phyloP scores from a whole-genome alignment of 37 sponge, comb jelly and placozoan genomes.

The Ephydatia muelleri region DNA sequence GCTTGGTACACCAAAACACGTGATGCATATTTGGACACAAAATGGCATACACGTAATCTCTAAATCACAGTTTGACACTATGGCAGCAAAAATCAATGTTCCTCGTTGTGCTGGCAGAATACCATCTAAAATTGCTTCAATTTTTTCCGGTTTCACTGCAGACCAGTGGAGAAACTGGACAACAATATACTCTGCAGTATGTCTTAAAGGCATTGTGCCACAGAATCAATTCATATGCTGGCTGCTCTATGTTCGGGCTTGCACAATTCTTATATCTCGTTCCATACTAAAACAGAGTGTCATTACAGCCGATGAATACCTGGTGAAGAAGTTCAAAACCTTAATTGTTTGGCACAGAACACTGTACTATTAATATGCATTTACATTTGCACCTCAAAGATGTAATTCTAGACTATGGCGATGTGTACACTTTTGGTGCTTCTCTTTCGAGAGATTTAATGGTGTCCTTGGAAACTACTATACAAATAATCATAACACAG shows the following conservation, averaged over 20 bases:
- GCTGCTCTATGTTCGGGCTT: slow-evolving; percentile 6
- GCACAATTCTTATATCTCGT: neutral
- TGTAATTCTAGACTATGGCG: slow-evolving; percentile 38
- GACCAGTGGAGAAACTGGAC: slow-evolving; percentile 57
- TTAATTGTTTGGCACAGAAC: slow-evolving; percentile 14
- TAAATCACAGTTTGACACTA: neutral
- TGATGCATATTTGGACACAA: neutral
- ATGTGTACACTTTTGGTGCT: slow-evolving; percentile 39
- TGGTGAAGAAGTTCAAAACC: neutral
- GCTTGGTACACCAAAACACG: neutral
- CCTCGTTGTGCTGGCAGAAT: neutral
- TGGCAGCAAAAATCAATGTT: too few relatives aligned
- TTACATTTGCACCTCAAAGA: slow-evolving; percentile 37
- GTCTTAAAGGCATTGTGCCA: slow-evolving; percentile 3
- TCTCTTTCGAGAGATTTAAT: slow-evolving; percentile 48
- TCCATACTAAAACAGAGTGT: neutral
- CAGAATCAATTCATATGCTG: slow-evolving; percentile 9
- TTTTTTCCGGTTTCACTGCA: slow-evolving; percentile 35
- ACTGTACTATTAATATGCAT: slow-evolving; percentile 32
- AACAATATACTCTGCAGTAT: neutral
- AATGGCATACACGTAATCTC: neutral
- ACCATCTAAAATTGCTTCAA: neutral
- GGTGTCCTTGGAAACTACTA: slow-evolving; percentile 31
- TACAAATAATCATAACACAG: slow-evolving; percentile 3
- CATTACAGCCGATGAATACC: slow-evolving; percentile 9